Conservation (phyloP, 2,113 vertebrate species). For the Anseranas semipalmata region DNA sequence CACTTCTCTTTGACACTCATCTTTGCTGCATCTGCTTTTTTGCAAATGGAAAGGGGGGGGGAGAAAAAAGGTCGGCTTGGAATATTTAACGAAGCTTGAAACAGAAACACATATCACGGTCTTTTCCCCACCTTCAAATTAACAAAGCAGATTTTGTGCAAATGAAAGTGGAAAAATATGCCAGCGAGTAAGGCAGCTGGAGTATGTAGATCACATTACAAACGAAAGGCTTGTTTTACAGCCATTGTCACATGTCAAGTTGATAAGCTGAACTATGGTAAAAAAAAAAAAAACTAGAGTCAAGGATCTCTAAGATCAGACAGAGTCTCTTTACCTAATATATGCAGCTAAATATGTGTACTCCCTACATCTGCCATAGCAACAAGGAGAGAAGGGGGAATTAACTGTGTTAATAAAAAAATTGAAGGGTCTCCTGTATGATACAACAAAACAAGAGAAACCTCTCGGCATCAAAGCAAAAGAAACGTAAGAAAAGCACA, state of each 20-base stretch:
- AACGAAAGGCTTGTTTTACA: slow-evolving; percentile 54
- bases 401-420: slow-evolving; percentile 46
- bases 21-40: slow-evolving; percentile 51
- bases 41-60: background rate
- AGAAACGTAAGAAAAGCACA: slow-evolving; percentile 20
- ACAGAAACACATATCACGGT: background rate
- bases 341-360: slow-evolving; percentile 37
- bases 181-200: background rate
- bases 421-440: background rate
- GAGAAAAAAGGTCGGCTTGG: background rate
- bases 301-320: slow-evolving; percentile 47
- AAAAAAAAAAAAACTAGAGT: slow-evolving; percentile 45
- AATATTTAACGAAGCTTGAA: slow-evolving; percentile 45
- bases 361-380: slow-evolving; percentile 54
- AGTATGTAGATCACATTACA: slow-evolving; percentile 21
- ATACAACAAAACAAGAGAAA: background rate
- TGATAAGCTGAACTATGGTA: slow-evolving; percentile 52
- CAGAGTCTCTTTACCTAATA: slow-evolving; percentile 29
- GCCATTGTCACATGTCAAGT: slow-evolving; percentile 55
- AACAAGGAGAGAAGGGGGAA: slow-evolving; percentile 39
- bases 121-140: background rate
- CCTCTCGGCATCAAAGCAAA: slow-evolving; percentile 57
- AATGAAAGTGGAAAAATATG: background rate
- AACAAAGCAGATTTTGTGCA: slow-evolving; percentile 35
- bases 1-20: slow-evolving; percentile 11